phyloP scores from a whole-genome alignment of 2,888 invertebrate species.

The Hybos culiciformis region DNA sequence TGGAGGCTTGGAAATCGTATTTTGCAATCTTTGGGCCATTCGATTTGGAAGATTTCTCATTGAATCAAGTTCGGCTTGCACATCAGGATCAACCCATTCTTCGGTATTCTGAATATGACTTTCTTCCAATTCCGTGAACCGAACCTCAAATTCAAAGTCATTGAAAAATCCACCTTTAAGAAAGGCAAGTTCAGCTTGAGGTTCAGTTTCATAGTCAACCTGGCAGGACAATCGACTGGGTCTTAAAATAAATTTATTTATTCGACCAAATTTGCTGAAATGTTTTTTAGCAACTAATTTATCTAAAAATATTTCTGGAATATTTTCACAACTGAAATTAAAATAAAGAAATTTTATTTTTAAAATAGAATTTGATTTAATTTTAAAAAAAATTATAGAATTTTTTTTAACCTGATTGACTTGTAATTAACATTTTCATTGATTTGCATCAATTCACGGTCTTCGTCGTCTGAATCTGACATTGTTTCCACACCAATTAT shows the following conservation, averaged over 20 bases:
- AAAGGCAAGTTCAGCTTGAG: slow-evolving; percentile 44
- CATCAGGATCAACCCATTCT: slow-evolving; percentile 45
- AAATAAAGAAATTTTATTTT: too few relatives aligned
- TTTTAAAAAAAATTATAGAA: background rate
- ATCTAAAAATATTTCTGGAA: slow-evolving; percentile 50
- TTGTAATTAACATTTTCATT: slow-evolving; percentile 21
- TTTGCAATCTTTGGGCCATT: slow-evolving; percentile 13
- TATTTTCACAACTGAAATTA: slow-evolving; percentile 43
- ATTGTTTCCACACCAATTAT: too few relatives aligned
- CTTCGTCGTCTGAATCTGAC: background rate
- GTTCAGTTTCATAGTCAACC: slow-evolving; percentile 51
- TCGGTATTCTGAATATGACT: slow-evolving; percentile 29
- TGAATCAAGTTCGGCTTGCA: slow-evolving; percentile 54
- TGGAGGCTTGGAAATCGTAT: slow-evolving; percentile 1
- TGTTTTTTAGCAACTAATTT: slow-evolving; percentile 47
- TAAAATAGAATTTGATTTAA: background rate
- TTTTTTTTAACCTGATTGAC: slow-evolving; percentile 20
- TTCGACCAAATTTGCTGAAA: slow-evolving; percentile 57
- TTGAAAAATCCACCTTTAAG: slow-evolving; percentile 46
- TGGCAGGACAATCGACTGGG: slow-evolving; percentile 50
- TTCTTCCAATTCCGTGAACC: slow-evolving; percentile 40
- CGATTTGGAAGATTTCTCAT: slow-evolving; percentile 35
- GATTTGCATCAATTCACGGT: background rate
- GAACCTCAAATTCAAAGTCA: slow-evolving; percentile 47
- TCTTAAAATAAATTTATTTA: slow-evolving; percentile 49